Conservation (phyloP, 30 jellyfish, hydroid and myxozoan genomes). For the Hydra vulgaris region DNA sequence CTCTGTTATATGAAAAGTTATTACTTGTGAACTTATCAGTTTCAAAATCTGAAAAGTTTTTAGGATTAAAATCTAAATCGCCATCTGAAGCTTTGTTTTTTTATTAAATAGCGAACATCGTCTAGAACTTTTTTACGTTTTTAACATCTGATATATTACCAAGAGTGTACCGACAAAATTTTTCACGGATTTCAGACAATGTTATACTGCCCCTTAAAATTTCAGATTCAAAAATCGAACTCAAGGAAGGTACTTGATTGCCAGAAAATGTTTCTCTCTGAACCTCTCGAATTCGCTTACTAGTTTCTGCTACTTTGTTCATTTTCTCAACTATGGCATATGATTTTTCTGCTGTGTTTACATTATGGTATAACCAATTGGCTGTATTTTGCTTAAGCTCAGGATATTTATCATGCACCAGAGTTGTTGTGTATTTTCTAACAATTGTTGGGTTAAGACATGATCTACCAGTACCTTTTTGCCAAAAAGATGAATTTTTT, state of each 20-base stretch:
- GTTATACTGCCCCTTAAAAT: background rate
- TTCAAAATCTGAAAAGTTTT: background rate
- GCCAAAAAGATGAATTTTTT: slow-evolving; percentile 11
- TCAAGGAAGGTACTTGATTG: background rate
- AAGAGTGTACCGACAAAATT: background rate
- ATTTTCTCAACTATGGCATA: slow-evolving; percentile 10
- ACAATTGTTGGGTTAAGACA: slow-evolving; percentile 16
- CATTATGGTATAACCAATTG: slow-evolving; percentile 1
- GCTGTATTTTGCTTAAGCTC: slow-evolving; percentile 12
- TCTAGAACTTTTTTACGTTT: slow-evolving; percentile 7
- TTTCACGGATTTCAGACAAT: background rate
- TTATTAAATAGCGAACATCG: slow-evolving; percentile 13
- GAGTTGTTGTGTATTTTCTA: slow-evolving; percentile 19
- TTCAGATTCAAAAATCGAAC: background rate
- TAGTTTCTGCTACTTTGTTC: slow-evolving; percentile 1
- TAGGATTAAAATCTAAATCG: background rate
- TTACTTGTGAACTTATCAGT: background rate
- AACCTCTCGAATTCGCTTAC: slow-evolving; percentile 7
- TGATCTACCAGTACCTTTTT: slow-evolving; percentile 1
- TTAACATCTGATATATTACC: background rate
- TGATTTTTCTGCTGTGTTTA: slow-evolving; percentile 10
- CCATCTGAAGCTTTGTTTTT: background rate
- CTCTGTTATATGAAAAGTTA: background rate
- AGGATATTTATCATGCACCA: slow-evolving; percentile 15
- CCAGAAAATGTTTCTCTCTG: background rate